Evolutionary conservation across 2,113 vertebrate species (phyloP).

Genomic region (Stomatorhinus ivindoensis): DNA sequence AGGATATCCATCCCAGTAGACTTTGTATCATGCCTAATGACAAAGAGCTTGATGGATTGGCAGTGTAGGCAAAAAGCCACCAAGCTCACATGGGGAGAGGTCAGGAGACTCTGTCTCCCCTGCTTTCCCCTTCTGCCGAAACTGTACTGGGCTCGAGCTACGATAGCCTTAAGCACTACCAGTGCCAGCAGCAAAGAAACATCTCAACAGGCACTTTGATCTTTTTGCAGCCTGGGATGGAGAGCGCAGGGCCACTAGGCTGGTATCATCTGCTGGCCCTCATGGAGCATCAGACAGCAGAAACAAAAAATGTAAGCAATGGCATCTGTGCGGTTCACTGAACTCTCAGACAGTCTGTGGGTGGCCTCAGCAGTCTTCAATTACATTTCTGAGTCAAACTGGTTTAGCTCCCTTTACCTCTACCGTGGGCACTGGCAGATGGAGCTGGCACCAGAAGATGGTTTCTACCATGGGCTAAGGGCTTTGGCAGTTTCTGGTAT

Average conservation of each 20-base stretch:
- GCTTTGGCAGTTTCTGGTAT: neutral
- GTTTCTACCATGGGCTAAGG: neutral
- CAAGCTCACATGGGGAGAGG: neutral
- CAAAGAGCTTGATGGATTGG: neutral
- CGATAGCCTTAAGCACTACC: neutral
- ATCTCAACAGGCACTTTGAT: neutral
- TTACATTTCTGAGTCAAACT: neutral
- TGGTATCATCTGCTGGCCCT: neutral
- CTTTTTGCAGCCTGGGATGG: neutral
- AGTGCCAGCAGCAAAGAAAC: neutral
- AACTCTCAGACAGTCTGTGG: neutral
- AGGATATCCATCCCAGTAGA: neutral
- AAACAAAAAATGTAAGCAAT: neutral
- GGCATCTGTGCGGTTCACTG: neutral
- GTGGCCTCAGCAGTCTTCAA: neutral
- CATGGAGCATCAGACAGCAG: neutral
- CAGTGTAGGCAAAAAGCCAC: neutral
- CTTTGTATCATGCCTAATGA: neutral
- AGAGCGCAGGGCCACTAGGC: neutral
- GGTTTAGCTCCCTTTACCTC: neutral
- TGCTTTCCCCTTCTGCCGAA: neutral
- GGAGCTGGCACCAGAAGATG: neutral
- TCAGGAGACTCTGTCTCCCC: neutral
- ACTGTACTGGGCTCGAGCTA: neutral
- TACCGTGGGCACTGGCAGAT: neutral